Evolutionary conservation across 2,888 invertebrate species (phyloP).

Genomic region (Caenorhabditis wallacei): DNA sequence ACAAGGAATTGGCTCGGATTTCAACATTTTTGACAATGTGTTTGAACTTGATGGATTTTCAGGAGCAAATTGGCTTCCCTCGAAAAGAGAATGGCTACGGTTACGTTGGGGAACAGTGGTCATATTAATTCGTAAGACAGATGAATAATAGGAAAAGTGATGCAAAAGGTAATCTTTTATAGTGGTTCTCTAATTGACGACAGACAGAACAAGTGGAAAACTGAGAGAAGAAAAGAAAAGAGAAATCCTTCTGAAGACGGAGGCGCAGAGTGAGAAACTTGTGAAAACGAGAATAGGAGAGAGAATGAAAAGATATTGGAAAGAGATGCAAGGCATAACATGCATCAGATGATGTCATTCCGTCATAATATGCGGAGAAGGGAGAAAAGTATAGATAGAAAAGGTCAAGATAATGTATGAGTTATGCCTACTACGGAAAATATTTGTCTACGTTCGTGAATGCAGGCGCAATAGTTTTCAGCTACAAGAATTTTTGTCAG

Average conservation of each 20-base stretch:
- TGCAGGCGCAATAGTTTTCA: no score
- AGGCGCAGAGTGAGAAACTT: not conserved
- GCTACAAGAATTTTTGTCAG: no score
- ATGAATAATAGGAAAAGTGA: not conserved
- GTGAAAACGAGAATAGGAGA: not conserved
- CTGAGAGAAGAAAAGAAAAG: not conserved
- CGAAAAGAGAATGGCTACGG: conserved; percentile 65
- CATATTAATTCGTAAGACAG: conserved; percentile 8
- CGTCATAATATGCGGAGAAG: not conserved
- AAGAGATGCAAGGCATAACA: not conserved
- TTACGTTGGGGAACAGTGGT: conserved; percentile 43
- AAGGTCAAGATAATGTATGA: no score
- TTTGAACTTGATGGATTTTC: conserved; percentile 9
- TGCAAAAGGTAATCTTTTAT: conserved; percentile 7
- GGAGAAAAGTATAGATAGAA: not conserved
- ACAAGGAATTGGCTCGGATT: conserved; percentile 72
- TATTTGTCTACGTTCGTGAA: no score
- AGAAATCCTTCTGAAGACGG: not conserved
- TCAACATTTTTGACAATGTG: conserved; percentile 64
- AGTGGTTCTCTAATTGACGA: not conserved
- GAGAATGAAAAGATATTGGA: not conserved
- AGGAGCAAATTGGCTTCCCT: conserved; percentile 56
- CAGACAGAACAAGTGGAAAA: not conserved
- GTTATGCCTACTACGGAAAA: no score
- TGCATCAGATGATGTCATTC: not conserved